Evolutionary conservation across 2,888 invertebrate species (phyloP), one percentile per base, ranked within the genome.

Genomic region (Xanthorhoe designata): DNA sequence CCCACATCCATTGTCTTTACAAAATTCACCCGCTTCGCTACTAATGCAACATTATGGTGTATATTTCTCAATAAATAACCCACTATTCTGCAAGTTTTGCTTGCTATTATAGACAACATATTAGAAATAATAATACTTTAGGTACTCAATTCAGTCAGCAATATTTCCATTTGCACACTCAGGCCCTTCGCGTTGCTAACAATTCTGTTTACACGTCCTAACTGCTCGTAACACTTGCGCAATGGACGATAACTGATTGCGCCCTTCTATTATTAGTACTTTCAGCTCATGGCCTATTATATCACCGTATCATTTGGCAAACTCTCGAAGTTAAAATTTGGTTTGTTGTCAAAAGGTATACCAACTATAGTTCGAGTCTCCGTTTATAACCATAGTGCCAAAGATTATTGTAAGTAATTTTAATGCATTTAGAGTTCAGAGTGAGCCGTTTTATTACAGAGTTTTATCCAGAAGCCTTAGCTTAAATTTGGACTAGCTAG

Each of bases 121-220:
- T 75, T 73, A 66, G 57, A 66, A 66, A 60, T 71, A 52, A 59
- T 72, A 72, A 75, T 74, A 72, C 50, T 69, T 60, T 52, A n/a
- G n/a, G n/a, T n/a, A 54, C 53, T 65, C 59, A 52, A 62, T 63
- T 51, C 57, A 64, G 62, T 68, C 74, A 69, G 68, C 66, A 63
- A 69, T 75, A 69, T 73, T 75, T 75, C 66, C 77, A 73, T 80
- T 82, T 79, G 68, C 76, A 70, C 72, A 57, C 50, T 66, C 29
- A 61, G 54, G 79, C 81, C 80, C 81, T 82, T 83, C 63, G 67
- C 79, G 78, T 77, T 79, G 80, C 83, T 85, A 86, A 87, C 76
- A 73, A 80, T 81, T 84, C 78, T 86, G 84, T 88, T 85, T 85
- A 79, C 85, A 76, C n/a, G n/a, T n/a, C 71, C 74, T 80, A 69